These are phyloP conservation scores for Cyanoliseus patagonus DNA, from an alignment of 2,113 vertebrate species.

Conservation along the genomic window DNA sequence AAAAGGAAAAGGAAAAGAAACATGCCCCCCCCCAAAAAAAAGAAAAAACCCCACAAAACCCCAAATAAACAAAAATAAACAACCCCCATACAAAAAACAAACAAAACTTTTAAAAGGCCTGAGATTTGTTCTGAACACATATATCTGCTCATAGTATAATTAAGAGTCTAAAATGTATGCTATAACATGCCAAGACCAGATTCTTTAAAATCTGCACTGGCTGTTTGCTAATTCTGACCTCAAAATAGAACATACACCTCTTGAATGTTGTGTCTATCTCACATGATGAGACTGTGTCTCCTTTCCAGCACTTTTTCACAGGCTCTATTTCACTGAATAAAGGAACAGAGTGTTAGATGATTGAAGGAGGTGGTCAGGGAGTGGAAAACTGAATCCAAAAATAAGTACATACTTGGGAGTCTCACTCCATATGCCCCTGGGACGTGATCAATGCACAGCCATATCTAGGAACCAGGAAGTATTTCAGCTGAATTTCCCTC, in stretches of 20 bases:
- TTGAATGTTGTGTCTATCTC: neutral
- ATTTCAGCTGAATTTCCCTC: neutral
- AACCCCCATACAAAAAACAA: neutral
- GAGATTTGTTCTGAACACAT: neutral
- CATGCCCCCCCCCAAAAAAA: neutral
- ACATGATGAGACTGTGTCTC: neutral
- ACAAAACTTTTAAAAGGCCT: accelerated
- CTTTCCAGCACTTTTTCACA: neutral
- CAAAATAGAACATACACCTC: neutral
- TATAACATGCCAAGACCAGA: neutral
- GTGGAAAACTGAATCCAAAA: neutral
- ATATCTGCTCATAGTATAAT: neutral
- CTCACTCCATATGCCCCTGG: neutral
- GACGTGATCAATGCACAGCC: neutral
- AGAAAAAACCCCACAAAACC: neutral
- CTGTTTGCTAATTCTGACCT: neutral
- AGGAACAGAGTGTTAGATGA: neutral
- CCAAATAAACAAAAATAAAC: neutral
- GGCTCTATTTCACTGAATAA: neutral
- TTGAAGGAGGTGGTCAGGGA: neutral
- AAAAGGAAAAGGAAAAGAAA: neutral
- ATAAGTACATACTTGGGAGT: neutral
- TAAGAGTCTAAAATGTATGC: neutral
- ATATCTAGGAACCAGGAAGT: neutral
- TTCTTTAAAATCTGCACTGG: neutral